Evolutionary conservation across 2,888 invertebrate genomes (phyloP).

Genomic region (Drosophila sordidula): DNA sequence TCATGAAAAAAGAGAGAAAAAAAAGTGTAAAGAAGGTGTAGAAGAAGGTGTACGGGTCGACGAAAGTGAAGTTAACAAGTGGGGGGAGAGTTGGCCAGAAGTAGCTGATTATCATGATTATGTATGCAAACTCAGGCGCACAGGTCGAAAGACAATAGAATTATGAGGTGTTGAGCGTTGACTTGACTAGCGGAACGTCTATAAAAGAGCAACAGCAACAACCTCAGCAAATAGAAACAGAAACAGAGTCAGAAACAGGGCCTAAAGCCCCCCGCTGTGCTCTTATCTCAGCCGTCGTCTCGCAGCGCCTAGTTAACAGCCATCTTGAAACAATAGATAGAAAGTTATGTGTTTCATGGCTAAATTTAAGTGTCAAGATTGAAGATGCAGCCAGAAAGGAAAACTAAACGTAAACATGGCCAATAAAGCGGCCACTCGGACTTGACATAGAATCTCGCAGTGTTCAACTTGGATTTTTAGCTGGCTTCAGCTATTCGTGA

Average conservation of each 20-base stretch:
- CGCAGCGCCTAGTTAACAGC: slow-evolving; percentile 24
- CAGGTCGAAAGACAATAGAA: slow-evolving; percentile 72
- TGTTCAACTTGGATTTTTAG: background rate
- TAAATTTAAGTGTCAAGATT: slow-evolving; percentile 37
- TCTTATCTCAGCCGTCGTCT: slow-evolving; percentile 8
- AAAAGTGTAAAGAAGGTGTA: slow-evolving; percentile 34
- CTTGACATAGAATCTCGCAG: slow-evolving; percentile 6
- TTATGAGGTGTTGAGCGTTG: slow-evolving; percentile 78
- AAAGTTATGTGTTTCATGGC: slow-evolving; percentile 66
- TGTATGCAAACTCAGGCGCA: slow-evolving; percentile 59
- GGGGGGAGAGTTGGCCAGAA: slow-evolving; percentile 49
- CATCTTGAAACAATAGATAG: slow-evolving; percentile 66
- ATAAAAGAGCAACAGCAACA: slow-evolving; percentile 39
- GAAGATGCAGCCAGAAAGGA: slow-evolving; percentile 33
- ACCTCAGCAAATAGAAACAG: slow-evolving; percentile 14
- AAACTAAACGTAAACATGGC: slow-evolving; percentile 42
- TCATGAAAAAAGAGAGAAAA: slow-evolving; percentile 30
- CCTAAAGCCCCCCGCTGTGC: slow-evolving; percentile 24
- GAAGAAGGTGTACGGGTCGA: slow-evolving; percentile 61
- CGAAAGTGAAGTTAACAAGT: slow-evolving; percentile 76
- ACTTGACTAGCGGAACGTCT: slow-evolving; percentile 72
- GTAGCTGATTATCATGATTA: slow-evolving; percentile 73
- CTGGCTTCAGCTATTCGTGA: slow-evolving; percentile 25
- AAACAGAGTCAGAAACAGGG: slow-evolving; percentile 38
- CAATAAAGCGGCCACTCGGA: slow-evolving; percentile 48